Percentiles rank a stretch among this genome's conserved stretches.
Evolutionary conservation across 2,797 vertebrate species (phyloP).

Genomic region (Gambelia wislizenii): DNA sequence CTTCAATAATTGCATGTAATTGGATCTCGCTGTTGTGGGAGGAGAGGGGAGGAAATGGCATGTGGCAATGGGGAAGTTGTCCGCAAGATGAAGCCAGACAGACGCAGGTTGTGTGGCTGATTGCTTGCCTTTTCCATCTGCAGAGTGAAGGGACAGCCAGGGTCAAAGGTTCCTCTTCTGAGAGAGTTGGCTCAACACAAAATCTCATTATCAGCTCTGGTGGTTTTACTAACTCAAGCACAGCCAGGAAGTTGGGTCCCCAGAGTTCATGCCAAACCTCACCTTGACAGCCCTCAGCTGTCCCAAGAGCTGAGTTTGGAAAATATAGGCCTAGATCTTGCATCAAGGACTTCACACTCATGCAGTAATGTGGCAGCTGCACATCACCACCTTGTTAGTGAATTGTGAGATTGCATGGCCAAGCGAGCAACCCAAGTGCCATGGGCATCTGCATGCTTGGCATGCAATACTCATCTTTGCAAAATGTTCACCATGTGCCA

Average conservation of each 20-base stretch:
- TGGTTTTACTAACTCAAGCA: background rate
- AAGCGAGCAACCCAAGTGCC: too few species aligned
- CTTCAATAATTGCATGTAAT: conserved; percentile 60
- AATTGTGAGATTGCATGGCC: too few species aligned
- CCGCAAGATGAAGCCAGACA: background rate
- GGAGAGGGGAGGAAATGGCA: background rate
- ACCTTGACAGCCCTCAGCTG: background rate
- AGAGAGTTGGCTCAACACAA: background rate
- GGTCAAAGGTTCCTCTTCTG: background rate
- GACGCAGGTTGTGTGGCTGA: background rate
- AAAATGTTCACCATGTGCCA: too few species aligned
- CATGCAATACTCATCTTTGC: too few species aligned
- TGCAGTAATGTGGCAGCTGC: too few species aligned
- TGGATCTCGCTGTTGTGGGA: conserved; percentile 17
- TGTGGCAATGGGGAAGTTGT: background rate
- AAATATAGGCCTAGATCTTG: too few species aligned
- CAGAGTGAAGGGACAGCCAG: background rate
- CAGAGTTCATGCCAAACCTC: background rate
- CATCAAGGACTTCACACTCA: too few species aligned
- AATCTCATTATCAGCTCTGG: background rate
- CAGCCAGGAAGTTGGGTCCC: background rate
- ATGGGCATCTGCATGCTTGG: too few species aligned
- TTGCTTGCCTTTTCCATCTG: background rate
- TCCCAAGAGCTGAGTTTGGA: background rate
- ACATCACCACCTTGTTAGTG: too few species aligned